These are phyloP conservation scores for Mastomys natalensis DNA, from an alignment of 2,113 vertebrate species.

Conservation along the genomic window DNA sequence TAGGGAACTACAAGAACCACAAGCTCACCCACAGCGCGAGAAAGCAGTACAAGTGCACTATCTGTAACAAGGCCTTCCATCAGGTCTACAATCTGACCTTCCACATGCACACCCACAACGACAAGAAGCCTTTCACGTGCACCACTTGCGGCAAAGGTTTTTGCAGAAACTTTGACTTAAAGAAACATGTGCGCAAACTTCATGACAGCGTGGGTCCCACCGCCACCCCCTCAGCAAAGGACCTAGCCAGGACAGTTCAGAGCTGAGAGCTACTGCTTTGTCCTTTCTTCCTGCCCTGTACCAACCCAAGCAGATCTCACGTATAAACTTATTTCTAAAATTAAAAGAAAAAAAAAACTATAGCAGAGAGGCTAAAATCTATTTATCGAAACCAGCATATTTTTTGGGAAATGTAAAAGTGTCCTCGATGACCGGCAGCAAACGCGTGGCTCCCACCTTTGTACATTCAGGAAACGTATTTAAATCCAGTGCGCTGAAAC, in stretches of 20 bases:
- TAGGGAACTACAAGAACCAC: conserved; percentile 93
- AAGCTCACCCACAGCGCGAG: conserved; percentile 95
- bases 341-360: conserved; percentile 75
- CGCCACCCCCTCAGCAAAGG: conserved; percentile 85
- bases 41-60: conserved; percentile 95
- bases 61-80: conserved; percentile 96
- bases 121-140: conserved; percentile 95
- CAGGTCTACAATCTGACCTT: conserved; percentile 95
- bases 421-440: conserved; percentile 83
- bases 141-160: conserved; percentile 94
- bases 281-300: conserved; percentile 19
- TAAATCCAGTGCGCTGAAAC: conserved; percentile 84
- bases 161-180: conserved; percentile 95
- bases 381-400: conserved; percentile 87
- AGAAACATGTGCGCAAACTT: conserved; percentile 95
- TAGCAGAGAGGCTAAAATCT: conserved; percentile 84
- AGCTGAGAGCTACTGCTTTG: conserved; percentile 86
- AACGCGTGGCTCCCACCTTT: conserved; percentile 82
- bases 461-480: conserved; percentile 79
- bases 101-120: conserved; percentile 97
- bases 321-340: conserved; percentile 79
- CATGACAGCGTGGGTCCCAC: conserved; percentile 90
- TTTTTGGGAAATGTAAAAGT: conserved; percentile 84
- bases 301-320: conserved; percentile 62
- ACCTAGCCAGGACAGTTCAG: conserved; percentile 91